Conservation (phyloP, 2,113 vertebrate species). For the Bos indicus region DNA sequence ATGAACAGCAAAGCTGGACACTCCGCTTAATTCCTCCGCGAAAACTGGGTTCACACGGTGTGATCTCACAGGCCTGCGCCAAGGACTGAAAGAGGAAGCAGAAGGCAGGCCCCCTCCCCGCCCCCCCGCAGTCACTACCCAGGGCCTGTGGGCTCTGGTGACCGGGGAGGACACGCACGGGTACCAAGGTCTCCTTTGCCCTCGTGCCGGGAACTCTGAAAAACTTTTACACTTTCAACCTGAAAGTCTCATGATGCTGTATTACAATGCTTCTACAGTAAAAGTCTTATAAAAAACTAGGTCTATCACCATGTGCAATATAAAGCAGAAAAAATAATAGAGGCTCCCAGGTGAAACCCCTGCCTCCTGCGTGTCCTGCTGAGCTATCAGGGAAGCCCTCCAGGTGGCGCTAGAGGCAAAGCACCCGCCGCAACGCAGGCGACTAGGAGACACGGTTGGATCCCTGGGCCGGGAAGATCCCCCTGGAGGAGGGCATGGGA, state of each 20-base stretch:
- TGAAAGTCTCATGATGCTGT: not conserved
- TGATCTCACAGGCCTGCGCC: not conserved
- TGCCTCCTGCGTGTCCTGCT: not conserved
- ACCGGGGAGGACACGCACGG: accelerated
- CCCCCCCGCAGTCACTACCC: not conserved
- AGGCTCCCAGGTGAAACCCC: not conserved
- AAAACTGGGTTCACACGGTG: not conserved
- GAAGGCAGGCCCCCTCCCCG: not conserved
- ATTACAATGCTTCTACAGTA: not conserved
- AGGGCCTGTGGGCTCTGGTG: accelerated
- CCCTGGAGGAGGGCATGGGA: not conserved
- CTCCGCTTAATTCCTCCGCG: not conserved
- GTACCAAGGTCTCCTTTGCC: too few relatives aligned
- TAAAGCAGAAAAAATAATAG: not conserved
- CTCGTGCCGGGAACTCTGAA: not conserved
- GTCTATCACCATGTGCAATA: not conserved
- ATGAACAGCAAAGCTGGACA: not conserved
- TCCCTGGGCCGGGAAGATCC: not conserved
- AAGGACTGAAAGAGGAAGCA: not conserved
- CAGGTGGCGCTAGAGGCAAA: not conserved
- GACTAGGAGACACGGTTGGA: accelerated
- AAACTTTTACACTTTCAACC: not conserved
- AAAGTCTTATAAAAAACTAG: not conserved
- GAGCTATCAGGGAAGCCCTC: not conserved
- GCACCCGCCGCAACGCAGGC: not conserved